Evolutionary conservation across 2,888 invertebrate genomes (phyloP), one percentile per base, ranked within the genome.

Genomic region (Meloe dianella): DNA sequence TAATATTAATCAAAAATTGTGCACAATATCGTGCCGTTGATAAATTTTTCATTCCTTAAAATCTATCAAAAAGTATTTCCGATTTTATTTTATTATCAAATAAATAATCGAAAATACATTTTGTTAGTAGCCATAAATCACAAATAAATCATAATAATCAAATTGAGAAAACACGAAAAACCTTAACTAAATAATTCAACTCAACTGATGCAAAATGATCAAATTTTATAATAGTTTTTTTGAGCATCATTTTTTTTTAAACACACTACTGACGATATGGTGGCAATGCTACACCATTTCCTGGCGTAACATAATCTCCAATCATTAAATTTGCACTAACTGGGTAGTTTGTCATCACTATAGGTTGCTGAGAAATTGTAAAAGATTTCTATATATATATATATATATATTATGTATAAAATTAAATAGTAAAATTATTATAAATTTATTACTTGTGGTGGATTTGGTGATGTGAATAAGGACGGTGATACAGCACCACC

Each of bases 261-360:
- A 65, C 61, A 70, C 67, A 76, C 78, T 82, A 83, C 79, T 84
- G 83, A 68, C 84, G 79, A 77, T 82, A 83, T 56, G 80, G 74
- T 29, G 81, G 79, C 78, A 82, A 79, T 65, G 84, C 80, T 76
- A 86, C 85, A 69, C 85, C 85, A 76, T 85, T 86, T 64, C 87
- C 87, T 54, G 89, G 87, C 68, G 88, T 88, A 69, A 90, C 90
- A 82, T 91, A 91, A 82, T 91, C 91, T 61, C 91, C 91, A 76
- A 91, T 91, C 91, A 91, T 91, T 79, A 91, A 85, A 82, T 89
- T 90, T 77, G 89, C 88, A 83, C 89, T 91, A 75, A 91, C 88
- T 71, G 90, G 90, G 79, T 89, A 91, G 77, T 88, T 88, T 72
- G 89, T 87, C 83, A 89, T 86, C 72, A 89, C 87, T 78, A 88